These are phyloP conservation scores for Rissa tridactyla DNA, from an alignment of 2,113 vertebrate species.

Conservation along the genomic window DNA sequence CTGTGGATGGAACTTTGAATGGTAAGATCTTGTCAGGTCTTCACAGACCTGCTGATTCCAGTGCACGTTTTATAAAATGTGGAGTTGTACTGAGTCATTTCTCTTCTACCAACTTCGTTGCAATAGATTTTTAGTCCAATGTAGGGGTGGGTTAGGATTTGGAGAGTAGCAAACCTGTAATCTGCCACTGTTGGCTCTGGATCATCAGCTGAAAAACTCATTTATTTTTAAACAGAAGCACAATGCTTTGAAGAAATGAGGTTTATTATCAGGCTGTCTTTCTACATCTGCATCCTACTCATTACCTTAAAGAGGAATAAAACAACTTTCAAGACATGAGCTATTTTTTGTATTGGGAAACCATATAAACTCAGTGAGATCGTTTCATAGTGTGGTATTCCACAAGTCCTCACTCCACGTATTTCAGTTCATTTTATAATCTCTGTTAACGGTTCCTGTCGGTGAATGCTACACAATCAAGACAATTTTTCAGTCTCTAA, in stretches of 20 bases:
- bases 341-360: background rate
- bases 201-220: background rate
- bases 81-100: background rate
- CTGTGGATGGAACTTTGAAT: background rate
- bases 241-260: background rate
- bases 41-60: background rate
- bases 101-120: background rate
- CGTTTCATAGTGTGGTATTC: background rate
- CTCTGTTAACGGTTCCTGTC: background rate
- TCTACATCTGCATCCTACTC: background rate
- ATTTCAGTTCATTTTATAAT: background rate
- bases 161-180: background rate
- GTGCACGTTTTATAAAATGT: background rate
- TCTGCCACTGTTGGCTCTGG: background rate
- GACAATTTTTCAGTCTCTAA: background rate
- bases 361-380: background rate
- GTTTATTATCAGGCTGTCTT: background rate
- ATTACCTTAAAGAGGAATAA: background rate
- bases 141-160: background rate
- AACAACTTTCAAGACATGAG: background rate
- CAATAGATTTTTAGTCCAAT: background rate
- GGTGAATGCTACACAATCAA: background rate
- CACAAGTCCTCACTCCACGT: background rate
- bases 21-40: background rate
- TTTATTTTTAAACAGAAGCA: background rate